phyloP scores from a whole-genome alignment of 2,888 invertebrate species.

The Darwinula stevensoni region DNA sequence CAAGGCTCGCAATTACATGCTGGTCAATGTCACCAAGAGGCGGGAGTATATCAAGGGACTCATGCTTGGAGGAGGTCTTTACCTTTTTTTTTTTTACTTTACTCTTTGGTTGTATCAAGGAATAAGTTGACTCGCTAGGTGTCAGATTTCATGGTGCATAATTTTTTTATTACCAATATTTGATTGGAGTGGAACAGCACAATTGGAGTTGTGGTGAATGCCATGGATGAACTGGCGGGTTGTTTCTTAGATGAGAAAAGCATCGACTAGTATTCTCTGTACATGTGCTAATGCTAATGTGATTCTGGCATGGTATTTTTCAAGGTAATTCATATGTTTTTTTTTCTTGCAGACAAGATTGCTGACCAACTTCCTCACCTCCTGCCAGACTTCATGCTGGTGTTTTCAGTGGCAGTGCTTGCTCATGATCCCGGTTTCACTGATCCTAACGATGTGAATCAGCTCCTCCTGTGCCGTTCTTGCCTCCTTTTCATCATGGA shows the following conservation, averaged over 20 bases:
- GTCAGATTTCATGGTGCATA: too few species aligned
- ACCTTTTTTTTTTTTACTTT: too few species aligned
- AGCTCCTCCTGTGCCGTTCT: constrained; percentile 36
- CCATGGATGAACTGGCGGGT: constrained; percentile 8
- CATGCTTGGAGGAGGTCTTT: constrained; percentile 22
- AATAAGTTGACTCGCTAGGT: too few species aligned
- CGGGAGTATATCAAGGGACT: constrained; percentile 69
- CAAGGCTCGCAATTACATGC: constrained; percentile 38
- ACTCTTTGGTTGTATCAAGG: too few species aligned
- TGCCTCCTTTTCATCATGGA: constrained; percentile 68
- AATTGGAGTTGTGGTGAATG: too few species aligned
- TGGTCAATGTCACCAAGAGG: constrained; percentile 54
- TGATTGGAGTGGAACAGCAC: too few species aligned
- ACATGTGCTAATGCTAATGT: too few species aligned
- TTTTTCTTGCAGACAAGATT: constrained; percentile 28
- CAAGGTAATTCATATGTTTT: not conserved
- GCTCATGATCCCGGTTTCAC: constrained; percentile 72
- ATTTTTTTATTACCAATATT: too few species aligned
- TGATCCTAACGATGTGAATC: constrained; percentile 37
- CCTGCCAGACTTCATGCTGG: constrained; percentile 85
- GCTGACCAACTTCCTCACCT: constrained; percentile 51
- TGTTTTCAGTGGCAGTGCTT: constrained; percentile 79
- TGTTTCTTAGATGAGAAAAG: constrained; percentile 8
- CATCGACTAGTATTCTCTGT: too few species aligned
- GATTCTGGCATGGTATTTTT: too few species aligned